These are phyloP conservation scores for Hemicentrotus pulcherrimus DNA, from an alignment of 35 echinoderm and acorn worm species.

Conservation along the genomic window DNA sequence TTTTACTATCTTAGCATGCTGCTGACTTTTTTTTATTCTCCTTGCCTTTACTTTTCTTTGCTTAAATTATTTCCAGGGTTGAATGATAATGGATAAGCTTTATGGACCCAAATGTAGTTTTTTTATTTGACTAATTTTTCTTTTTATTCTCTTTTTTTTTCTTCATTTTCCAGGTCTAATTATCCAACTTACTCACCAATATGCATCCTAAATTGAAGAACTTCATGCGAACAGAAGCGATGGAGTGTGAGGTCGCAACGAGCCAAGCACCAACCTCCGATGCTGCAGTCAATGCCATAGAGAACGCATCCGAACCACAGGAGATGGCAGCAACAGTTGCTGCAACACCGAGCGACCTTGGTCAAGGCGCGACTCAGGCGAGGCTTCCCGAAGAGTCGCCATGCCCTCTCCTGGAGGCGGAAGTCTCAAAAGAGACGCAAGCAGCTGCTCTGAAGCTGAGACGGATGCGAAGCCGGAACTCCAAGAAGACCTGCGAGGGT, in stretches of 20 bases:
- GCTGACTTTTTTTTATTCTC: no score
- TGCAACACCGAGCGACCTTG: neutral
- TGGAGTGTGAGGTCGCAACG: slow-evolving; percentile 34
- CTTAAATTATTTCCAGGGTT: neutral
- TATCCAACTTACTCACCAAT: neutral
- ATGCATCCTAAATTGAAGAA: slow-evolving; percentile 49
- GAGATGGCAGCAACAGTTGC: slow-evolving; percentile 32
- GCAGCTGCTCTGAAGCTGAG: neutral
- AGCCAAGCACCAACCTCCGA: neutral
- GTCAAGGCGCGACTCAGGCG: neutral
- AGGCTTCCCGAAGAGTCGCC: neutral
- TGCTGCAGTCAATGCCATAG: neutral
- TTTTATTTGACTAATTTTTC: neutral
- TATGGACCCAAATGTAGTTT: neutral
- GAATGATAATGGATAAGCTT: neutral
- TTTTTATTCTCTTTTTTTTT: neutral
- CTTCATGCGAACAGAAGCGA: slow-evolving; percentile 44
- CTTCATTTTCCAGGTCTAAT: neutral
- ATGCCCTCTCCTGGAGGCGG: neutral
- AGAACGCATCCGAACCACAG: slow-evolving; percentile 26
- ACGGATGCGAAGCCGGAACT: neutral
- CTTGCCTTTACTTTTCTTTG: no score
- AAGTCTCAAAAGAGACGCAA: no score
- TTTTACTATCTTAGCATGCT: no score
- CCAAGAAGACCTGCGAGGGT: neutral